Conservation (phyloP, 2,888 invertebrate genomes). For the Scaptomyza caliginosa region DNA sequence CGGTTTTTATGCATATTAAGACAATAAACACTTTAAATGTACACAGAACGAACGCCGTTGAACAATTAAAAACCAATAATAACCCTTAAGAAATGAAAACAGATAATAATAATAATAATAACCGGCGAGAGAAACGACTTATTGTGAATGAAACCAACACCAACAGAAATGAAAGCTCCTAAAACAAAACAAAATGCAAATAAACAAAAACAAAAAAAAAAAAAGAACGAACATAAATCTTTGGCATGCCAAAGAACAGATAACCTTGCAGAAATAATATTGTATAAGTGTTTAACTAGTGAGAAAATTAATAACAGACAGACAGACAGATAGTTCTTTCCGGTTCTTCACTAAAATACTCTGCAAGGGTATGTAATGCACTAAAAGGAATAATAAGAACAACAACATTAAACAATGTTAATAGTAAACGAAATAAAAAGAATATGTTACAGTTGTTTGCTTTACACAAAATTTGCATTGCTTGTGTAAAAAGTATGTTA, state of each 20-base stretch:
- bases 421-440: slow-evolving; percentile 60
- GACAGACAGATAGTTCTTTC: neutral
- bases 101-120: neutral
- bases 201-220: slow-evolving; percentile 17
- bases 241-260: slow-evolving; percentile 13
- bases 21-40: slow-evolving; percentile 37
- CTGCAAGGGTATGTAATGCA: slow-evolving; percentile 17
- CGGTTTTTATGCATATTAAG: slow-evolving; percentile 29
- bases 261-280: slow-evolving; percentile 28
- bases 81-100: slow-evolving; percentile 13
- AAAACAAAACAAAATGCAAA: slow-evolving; percentile 3
- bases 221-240: slow-evolving; percentile 13
- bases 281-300: neutral
- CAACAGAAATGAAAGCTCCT: slow-evolving; percentile 13
- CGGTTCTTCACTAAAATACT: neutral
- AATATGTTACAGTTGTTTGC: slow-evolving; percentile 65
- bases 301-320: neutral
- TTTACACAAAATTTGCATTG: slow-evolving; percentile 51
- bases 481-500: slow-evolving; percentile 57
- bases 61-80: slow-evolving; percentile 1
- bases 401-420: slow-evolving; percentile 36
- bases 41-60: slow-evolving; percentile 22
- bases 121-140: slow-evolving; percentile 9
- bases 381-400: slow-evolving; percentile 24
- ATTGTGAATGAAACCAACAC: slow-evolving; percentile 41